Evolutionary conservation across 2,113 vertebrate species (phyloP).

Genomic region (Phylloscopus whistleri): DNA sequence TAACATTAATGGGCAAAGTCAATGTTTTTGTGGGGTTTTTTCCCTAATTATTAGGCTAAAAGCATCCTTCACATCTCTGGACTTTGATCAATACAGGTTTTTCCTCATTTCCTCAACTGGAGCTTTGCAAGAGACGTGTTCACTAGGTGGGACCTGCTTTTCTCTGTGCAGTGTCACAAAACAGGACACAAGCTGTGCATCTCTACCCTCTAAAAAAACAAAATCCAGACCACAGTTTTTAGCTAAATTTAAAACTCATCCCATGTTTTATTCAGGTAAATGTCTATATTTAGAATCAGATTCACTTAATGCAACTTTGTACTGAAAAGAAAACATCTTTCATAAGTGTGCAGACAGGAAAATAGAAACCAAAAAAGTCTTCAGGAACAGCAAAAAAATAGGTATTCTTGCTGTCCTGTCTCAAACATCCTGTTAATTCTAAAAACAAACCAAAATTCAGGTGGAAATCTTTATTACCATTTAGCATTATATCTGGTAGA

Average conservation of each 20-base stretch:
- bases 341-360: not conserved
- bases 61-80: not conserved
- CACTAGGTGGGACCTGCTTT: not conserved
- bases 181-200: not conserved
- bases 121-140: not conserved
- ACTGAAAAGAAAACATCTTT: not conserved
- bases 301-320: not conserved
- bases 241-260: not conserved
- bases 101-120: not conserved
- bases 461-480: not conserved
- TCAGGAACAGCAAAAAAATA: not conserved
- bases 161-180: not conserved
- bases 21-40: not conserved
- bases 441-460: not conserved
- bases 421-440: not conserved
- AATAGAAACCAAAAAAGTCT: not conserved
- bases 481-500: not conserved
- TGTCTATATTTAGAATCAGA: not conserved
- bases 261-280: not conserved
- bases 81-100: not conserved
- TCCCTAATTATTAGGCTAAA: not conserved
- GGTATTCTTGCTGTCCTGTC: not conserved
- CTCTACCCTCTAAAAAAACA: not conserved
- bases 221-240: not conserved
- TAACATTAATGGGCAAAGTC: not conserved